phyloP scores from a whole-genome alignment of 2,797 vertebrate species.

The Clarias platycephalus region DNA sequence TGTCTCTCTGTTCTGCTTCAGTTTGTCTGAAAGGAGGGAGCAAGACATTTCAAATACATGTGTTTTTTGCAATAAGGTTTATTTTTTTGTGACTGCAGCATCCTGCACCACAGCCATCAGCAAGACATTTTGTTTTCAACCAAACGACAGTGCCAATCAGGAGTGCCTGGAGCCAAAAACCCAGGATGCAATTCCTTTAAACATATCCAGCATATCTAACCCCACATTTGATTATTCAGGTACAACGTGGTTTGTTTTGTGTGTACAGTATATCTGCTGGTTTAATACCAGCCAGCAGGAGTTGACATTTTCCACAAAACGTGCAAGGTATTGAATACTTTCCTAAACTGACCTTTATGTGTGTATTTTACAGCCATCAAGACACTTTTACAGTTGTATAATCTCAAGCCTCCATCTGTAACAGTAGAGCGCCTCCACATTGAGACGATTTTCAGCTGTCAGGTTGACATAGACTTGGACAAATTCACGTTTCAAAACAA shows the following conservation, averaged over 20 bases:
- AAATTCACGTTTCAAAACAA: conserved; percentile 38
- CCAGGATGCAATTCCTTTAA: no score
- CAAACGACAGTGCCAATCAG: background rate
- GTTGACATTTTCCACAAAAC: background rate
- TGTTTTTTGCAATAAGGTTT: background rate
- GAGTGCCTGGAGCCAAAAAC: background rate
- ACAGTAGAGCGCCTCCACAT: background rate
- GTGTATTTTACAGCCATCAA: conserved; percentile 47
- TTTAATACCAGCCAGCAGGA: background rate
- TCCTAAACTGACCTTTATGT: background rate
- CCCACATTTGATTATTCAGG: background rate
- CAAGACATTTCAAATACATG: background rate
- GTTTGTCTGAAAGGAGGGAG: background rate
- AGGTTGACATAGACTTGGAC: conserved; percentile 37
- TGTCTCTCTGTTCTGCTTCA: background rate
- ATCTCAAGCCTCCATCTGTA: conserved; percentile 47
- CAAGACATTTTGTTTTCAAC: background rate
- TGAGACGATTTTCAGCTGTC: conserved; percentile 22
- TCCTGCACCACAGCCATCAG: background rate
- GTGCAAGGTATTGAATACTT: no score
- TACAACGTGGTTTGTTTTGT: background rate
- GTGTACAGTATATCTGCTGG: background rate
- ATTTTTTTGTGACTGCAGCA: background rate
- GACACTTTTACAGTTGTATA: conserved; percentile 28
- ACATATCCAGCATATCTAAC: background rate